Percentiles rank a stretch among this genome's conserved stretches.
These are phyloP conservation scores for Castor canadensis DNA, from an alignment of 2,113 vertebrate species.

Conservation along the genomic window DNA sequence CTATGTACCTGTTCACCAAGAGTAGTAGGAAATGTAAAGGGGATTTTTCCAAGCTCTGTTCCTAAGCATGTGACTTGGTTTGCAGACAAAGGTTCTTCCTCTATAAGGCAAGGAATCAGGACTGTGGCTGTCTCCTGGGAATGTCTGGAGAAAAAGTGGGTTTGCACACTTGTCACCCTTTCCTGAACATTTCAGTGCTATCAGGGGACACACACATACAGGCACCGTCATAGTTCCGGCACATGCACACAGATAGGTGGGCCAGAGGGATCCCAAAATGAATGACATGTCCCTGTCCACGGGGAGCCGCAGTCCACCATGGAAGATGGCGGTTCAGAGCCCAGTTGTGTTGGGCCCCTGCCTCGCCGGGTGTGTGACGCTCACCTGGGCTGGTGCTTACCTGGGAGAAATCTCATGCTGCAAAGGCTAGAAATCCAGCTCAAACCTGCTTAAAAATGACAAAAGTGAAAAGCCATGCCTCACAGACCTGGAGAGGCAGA, in stretches of 20 bases:
- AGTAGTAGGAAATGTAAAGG: background rate
- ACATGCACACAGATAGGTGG: rapidly evolving
- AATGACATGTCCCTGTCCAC: background rate
- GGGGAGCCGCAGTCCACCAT: background rate
- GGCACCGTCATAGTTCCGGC: background rate
- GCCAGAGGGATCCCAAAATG: background rate
- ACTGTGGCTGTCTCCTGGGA: background rate
- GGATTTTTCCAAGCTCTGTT: background rate
- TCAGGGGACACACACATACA: background rate
- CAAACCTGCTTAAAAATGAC: background rate
- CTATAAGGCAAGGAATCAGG: background rate
- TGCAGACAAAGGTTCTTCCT: background rate
- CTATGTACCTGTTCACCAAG: background rate
- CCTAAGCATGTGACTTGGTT: background rate
- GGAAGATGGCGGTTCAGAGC: background rate
- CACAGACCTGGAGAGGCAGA: background rate
- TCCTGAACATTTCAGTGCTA: background rate
- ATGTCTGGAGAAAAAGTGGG: background rate
- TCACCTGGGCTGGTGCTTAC: background rate
- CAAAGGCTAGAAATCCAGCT: background rate
- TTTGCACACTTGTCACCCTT: background rate
- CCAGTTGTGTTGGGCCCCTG: no score
- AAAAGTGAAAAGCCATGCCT: background rate
- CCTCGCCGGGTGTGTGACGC: no score
- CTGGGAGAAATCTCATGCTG: no score